Percentiles rank a stretch among this genome's conserved stretches.
Conservation (phyloP, 2,113 vertebrate species). For the Cyprinodon variegatus region DNA sequence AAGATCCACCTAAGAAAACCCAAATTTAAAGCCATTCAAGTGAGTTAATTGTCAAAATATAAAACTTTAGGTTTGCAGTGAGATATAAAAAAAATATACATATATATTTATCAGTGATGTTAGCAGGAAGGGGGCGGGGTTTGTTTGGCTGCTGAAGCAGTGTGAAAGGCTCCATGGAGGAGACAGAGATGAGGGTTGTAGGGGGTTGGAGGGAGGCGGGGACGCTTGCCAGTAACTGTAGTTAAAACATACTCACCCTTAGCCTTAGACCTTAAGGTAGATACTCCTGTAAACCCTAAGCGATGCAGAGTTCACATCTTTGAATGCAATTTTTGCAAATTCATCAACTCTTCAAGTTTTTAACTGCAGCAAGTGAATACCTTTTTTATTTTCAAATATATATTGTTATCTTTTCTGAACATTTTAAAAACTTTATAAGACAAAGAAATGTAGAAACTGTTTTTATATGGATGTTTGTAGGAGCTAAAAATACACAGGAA, state of each 20-base stretch:
- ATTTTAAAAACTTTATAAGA: background rate
- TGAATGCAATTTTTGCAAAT: slow-evolving; percentile 34
- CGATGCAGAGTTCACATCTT: slow-evolving; percentile 70
- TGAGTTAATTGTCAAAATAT: slow-evolving; percentile 11
- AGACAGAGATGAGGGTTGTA: slow-evolving; percentile 27
- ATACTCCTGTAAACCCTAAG: slow-evolving; percentile 68
- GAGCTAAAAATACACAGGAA: background rate
- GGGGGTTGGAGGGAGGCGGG: slow-evolving; percentile 23
- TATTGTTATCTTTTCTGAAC: background rate
- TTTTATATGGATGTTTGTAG: background rate
- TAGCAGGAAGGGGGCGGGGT: slow-evolving; percentile 27
- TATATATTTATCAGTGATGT: slow-evolving; percentile 46
- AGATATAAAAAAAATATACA: background rate
- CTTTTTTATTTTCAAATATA: no score
- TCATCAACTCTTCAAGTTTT: slow-evolving; percentile 1
- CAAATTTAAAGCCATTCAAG: background rate
- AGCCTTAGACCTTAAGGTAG: slow-evolving; percentile 60
- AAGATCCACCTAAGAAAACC: background rate
- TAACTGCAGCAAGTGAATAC: background rate
- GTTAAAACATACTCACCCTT: slow-evolving; percentile 76
- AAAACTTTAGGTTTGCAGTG: slow-evolving; percentile 22
- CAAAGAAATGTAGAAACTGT: background rate
- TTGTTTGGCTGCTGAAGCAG: slow-evolving; percentile 31
- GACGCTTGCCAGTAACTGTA: slow-evolving; percentile 32
- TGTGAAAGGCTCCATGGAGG: slow-evolving; percentile 27